Percentiles rank a stretch among this genome's conserved stretches.
phyloP scores from a whole-genome alignment of 2,113 vertebrate genomes.

The Gymnorhina tibicen region DNA sequence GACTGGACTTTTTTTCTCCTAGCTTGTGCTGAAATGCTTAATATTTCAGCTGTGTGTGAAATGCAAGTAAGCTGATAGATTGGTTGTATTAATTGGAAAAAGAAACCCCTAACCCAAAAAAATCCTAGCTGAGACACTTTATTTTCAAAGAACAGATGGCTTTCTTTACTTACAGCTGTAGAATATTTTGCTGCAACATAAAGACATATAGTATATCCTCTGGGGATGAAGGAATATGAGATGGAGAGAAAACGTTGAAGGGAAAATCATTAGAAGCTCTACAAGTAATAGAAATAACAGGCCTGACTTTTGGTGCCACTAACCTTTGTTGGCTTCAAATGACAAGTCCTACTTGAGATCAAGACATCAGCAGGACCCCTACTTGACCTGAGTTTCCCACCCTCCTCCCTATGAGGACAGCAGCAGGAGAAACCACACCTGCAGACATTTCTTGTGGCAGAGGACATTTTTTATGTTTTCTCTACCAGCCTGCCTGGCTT shows the following conservation, averaged over 20 bases:
- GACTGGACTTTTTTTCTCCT: background rate
- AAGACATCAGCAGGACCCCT: background rate
- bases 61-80: background rate
- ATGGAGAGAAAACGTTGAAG: background rate
- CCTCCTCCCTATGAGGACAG: background rate
- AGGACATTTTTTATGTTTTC: background rate
- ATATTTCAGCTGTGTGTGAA: background rate
- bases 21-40: background rate
- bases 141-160: conserved; percentile 15
- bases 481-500: background rate
- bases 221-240: background rate
- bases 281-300: background rate
- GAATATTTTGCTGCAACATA: background rate
- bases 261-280: background rate
- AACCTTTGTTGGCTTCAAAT: background rate
- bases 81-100: background rate
- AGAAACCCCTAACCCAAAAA: accelerated
- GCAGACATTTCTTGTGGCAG: background rate
- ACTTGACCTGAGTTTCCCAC: background rate
- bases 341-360: background rate
- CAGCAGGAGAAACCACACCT: background rate
- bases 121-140: background rate
- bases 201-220: background rate
- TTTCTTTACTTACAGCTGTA: background rate
- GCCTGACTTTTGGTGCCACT: background rate